Evolutionary conservation across 2,888 invertebrate genomes (phyloP), one percentile per base, ranked within the genome.

Genomic region (Thereva unica): DNA sequence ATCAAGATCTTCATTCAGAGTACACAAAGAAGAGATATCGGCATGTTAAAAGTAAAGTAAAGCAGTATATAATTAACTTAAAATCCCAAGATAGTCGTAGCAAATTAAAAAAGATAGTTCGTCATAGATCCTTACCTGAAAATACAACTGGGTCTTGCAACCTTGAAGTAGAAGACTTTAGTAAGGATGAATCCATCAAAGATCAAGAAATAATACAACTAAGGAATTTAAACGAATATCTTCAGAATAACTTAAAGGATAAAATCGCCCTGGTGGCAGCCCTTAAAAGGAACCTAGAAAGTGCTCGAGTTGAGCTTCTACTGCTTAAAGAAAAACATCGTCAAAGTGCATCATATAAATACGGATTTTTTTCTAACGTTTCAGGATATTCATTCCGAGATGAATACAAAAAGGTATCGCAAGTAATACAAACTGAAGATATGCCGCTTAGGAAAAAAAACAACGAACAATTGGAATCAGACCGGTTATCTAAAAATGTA

Each of bases 21-120:
- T 64, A 69, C 50, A 67, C 69, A 4, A 59, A 63, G 37, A 64
- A 54, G 35, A 47, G 65, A 7, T 69, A 69, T 55, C 67, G 65
- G 34, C 69, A 69, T 55, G 67, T 69, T 7, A 67, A 69, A 52
- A 69, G 69, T 45, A 69, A 69, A 50, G 69, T 69, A 34, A 57
- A 64, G 35, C 65, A 69, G 23, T 69, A 69, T 41, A 69, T 67
- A 12, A 61, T 49, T 12, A 59, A 53, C 12, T 44, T 67, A 2
- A 59, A 55, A 40, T 50, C 64, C 5, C 42, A 67, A 40, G 57
- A 64, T 61, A 61, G 42, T n/a, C 64, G 50, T 2, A 4, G 49
- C 8, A 54, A 34, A 52, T 49, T 37, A 38, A 63, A 56, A n/a
- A 65, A 49, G 8, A 68, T 66, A 5, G 42, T 52, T 5, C 52